Percentiles rank a stretch among this genome's conserved stretches.
These are phyloP conservation scores for Brachionus rotundiformis DNA, from an alignment of 1,140 invertebrate genomes.

Conservation along the genomic window DNA sequence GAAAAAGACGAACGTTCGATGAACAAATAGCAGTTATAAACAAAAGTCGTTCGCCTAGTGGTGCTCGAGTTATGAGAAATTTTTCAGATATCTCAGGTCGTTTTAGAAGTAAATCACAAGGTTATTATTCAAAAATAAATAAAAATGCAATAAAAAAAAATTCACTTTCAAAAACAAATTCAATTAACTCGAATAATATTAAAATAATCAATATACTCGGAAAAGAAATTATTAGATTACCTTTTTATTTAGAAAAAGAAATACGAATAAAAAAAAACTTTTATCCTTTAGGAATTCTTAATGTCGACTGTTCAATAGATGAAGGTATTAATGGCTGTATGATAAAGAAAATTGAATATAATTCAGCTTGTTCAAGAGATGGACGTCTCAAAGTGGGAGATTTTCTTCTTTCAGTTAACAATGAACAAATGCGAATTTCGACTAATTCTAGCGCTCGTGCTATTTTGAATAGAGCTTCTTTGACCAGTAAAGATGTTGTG, in stretches of 20 bases:
- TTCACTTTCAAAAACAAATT: conserved; percentile 55
- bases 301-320: conserved; percentile 67
- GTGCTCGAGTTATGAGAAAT: background rate
- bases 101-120: background rate
- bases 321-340: conserved; percentile 71
- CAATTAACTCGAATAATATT: conserved; percentile 54
- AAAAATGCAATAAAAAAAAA: background rate
- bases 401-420: conserved; percentile 68
- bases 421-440: conserved; percentile 70
- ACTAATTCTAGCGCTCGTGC: conserved; percentile 70
- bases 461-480: conserved; percentile 69
- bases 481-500: conserved; percentile 67
- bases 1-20: background rate
- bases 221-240: conserved; percentile 65
- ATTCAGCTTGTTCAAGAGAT: conserved; percentile 68
- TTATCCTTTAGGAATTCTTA: conserved; percentile 68
- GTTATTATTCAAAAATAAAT: background rate
- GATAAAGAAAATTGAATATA: conserved; percentile 67
- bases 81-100: background rate
- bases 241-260: conserved; percentile 68
- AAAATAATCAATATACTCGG: conserved; percentile 50
- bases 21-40: background rate
- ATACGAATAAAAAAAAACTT: conserved; percentile 69
- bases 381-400: conserved; percentile 67
- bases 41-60: conserved; percentile 27